These are phyloP conservation scores for Argynnis bischoffii DNA, from an alignment of 2,888 invertebrate species.

Conservation along the genomic window DNA sequence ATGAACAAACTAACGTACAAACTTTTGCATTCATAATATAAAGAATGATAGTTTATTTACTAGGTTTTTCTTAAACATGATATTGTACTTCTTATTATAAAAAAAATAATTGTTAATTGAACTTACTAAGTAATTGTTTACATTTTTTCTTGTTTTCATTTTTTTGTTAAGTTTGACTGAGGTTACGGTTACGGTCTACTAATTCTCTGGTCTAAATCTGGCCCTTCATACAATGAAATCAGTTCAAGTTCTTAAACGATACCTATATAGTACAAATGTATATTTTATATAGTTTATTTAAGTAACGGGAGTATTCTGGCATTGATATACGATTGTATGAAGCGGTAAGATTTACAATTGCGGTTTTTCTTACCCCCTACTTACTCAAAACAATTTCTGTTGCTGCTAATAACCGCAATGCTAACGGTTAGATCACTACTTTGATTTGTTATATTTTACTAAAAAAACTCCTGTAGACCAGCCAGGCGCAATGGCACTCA, in stretches of 20 bases:
- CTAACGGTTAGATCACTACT: not conserved
- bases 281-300: constrained; percentile 64
- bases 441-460: constrained; percentile 7
- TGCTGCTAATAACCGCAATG: constrained; percentile 8
- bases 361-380: not conserved
- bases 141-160: constrained; percentile 3
- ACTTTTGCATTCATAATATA: too few relatives aligned
- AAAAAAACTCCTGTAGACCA: not conserved
- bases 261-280: constrained; percentile 45
- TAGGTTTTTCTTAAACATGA: too few relatives aligned
- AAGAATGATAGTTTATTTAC: too few relatives aligned
- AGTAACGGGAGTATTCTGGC: constrained; percentile 36
- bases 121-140: too few relatives aligned
- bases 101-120: too few relatives aligned
- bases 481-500: too few relatives aligned
- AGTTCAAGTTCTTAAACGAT: constrained; percentile 64
- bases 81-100: too few relatives aligned
- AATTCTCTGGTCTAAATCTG: constrained; percentile 11
- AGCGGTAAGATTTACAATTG: not conserved
- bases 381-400: constrained; percentile 6
- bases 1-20: too few relatives aligned
- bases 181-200: constrained; percentile 34
- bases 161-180: constrained; percentile 20
- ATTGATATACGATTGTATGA: not conserved
- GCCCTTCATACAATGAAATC: constrained; percentile 59